Evolutionary conservation across 2,888 invertebrate species (phyloP).

Genomic region (Clunio marinus): DNA sequence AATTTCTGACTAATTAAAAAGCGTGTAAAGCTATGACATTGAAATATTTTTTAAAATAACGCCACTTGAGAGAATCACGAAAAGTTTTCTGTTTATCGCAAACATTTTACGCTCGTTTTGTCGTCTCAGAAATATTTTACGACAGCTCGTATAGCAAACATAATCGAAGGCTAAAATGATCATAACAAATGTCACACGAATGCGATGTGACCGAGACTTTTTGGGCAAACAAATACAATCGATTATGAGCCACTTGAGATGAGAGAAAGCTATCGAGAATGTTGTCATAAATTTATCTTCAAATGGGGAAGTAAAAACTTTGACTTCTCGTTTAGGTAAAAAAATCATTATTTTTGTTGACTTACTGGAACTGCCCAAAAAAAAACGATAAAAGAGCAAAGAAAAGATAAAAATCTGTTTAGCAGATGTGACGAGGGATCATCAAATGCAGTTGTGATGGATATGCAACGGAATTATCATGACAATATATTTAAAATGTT

Average conservation of each 20-base stretch:
- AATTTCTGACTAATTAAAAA: slow-evolving; percentile 12
- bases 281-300: background rate
- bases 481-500: background rate
- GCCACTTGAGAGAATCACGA: background rate
- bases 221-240: background rate
- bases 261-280: background rate
- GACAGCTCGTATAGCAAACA: too few species aligned
- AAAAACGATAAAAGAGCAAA: background rate
- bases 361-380: background rate
- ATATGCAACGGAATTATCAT: background rate
- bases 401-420: background rate
- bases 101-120: background rate
- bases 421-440: background rate
- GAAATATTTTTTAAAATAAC: background rate
- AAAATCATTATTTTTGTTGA: background rate
- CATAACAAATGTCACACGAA: background rate
- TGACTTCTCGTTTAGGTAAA: slow-evolving; percentile 4
- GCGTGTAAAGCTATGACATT: slow-evolving; percentile 15
- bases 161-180: background rate
- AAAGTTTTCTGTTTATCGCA: background rate
- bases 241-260: background rate
- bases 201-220: background rate
- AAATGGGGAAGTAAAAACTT: background rate
- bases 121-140: background rate
- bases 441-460: background rate